These are phyloP conservation scores for Margaritifera margaritifera DNA, from an alignment of 2,888 invertebrate genomes.

Conservation along the genomic window DNA sequence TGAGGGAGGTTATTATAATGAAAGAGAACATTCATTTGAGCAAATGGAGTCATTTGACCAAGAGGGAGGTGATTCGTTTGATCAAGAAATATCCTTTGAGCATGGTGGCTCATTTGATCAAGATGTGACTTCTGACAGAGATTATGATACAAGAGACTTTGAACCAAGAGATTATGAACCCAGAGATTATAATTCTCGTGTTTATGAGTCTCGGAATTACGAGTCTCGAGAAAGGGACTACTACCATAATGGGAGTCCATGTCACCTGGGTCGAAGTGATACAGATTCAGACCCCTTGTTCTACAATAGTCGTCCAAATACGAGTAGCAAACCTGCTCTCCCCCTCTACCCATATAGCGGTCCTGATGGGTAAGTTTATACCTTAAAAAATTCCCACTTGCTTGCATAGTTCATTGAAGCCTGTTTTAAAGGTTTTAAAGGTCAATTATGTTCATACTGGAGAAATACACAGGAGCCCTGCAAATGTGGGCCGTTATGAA, in stretches of 20 bases:
- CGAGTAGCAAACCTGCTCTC: constrained; percentile 36
- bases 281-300: constrained; percentile 78
- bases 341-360: constrained; percentile 8
- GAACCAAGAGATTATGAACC: constrained; percentile 25
- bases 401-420: too few relatives aligned
- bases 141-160: constrained; percentile 13
- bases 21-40: constrained; percentile 24
- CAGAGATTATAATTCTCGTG: constrained; percentile 22
- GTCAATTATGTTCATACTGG: too few relatives aligned
- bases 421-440: too few relatives aligned
- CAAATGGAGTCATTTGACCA: constrained; percentile 31
- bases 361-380: constrained; percentile 14
- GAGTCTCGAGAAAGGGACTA: constrained; percentile 37
- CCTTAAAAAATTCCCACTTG: not conserved
- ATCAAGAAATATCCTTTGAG: constrained; percentile 37
- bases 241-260: constrained; percentile 44
- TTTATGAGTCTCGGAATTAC: constrained; percentile 5
- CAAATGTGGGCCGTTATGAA: too few relatives aligned
- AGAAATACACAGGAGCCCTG: too few relatives aligned
- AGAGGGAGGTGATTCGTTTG: constrained; percentile 20
- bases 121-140: constrained; percentile 72
- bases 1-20: constrained; percentile 39
- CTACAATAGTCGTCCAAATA: constrained; percentile 87
- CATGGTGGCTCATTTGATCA: constrained; percentile 34
- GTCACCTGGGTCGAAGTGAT: constrained; percentile 66